phyloP scores from a whole-genome alignment of 1,140 invertebrate genomes.

The Nixonia krombeini region DNA sequence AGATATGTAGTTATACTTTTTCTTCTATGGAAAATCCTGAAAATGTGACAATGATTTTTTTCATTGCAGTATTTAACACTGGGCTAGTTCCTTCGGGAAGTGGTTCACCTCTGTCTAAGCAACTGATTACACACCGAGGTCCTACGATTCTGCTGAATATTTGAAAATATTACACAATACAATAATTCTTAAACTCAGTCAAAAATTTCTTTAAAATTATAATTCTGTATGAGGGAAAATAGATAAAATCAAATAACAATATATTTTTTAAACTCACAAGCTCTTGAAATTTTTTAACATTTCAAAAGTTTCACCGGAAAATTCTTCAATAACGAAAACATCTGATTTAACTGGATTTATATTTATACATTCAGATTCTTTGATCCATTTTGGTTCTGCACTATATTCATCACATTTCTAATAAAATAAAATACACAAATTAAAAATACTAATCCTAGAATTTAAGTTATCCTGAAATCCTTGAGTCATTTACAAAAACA shows the following conservation, averaged over 20 bases:
- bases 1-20: no score
- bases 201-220: no score
- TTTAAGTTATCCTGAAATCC: no score
- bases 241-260: no score
- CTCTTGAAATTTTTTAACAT: constrained; percentile 77
- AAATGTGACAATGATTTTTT: constrained; percentile 79
- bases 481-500: no score
- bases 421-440: no score
- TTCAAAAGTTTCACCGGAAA: constrained; percentile 79
- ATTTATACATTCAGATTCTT: constrained; percentile 65
- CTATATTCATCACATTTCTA: constrained; percentile 72
- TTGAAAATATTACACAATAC: constrained; percentile 9
- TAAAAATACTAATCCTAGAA: no score
- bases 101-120: constrained; percentile 78
- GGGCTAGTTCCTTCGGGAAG: constrained; percentile 83
- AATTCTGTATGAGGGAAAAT: no score
- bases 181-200: no score
- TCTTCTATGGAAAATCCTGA: constrained; percentile 77
- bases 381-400: constrained; percentile 72
- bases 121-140: constrained; percentile 83
- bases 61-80: constrained; percentile 87
- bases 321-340: constrained; percentile 82
- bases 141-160: constrained; percentile 79
- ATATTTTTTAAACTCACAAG: constrained; percentile 73
- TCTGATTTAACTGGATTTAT: constrained; percentile 77